These are phyloP conservation scores for Caenorhabditis sulstoni DNA, from an alignment of 2,888 invertebrate genomes.

Conservation along the genomic window DNA sequence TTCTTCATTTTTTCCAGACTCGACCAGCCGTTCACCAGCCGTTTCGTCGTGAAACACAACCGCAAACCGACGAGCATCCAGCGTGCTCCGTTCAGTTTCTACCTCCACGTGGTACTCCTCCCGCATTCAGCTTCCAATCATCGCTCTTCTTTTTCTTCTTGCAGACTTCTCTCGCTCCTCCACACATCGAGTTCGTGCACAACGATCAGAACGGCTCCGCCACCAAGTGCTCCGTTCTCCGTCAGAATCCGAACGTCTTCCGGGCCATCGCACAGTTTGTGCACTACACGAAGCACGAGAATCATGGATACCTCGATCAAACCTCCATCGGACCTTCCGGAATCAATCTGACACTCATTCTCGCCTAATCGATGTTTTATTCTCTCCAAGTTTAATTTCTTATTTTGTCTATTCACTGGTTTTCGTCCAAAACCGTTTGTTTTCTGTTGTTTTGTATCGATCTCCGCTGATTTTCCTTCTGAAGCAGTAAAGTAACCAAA, in stretches of 20 bases:
- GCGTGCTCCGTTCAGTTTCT: slow-evolving; percentile 56
- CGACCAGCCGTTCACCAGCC: slow-evolving; percentile 64
- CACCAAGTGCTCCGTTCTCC: slow-evolving; percentile 41
- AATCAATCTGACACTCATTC: slow-evolving; percentile 52
- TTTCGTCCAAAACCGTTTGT: background rate
- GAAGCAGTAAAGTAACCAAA: background rate
- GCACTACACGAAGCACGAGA: slow-evolving; percentile 61
- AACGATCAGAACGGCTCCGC: slow-evolving; percentile 54
- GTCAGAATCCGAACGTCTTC: slow-evolving; percentile 62
- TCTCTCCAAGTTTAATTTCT: slow-evolving; percentile 9
- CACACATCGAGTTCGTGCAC: slow-evolving; percentile 62
- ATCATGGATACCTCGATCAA: slow-evolving; percentile 61
- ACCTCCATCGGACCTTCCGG: slow-evolving; percentile 62
- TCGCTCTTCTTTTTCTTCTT: too few relatives aligned
- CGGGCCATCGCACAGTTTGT: slow-evolving; percentile 63
- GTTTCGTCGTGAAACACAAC: slow-evolving; percentile 58
- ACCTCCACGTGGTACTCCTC: slow-evolving; percentile 58
- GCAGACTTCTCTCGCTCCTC: slow-evolving; percentile 52
- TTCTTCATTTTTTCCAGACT: slow-evolving; percentile 51
- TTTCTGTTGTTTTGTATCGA: slow-evolving; percentile 18
- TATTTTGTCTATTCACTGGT: slow-evolving; percentile 29
- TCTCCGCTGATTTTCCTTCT: slow-evolving; percentile 5
- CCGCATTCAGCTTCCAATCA: background rate
- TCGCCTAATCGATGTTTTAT: slow-evolving; percentile 32
- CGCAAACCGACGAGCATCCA: slow-evolving; percentile 56